Base-by-base conservation (phyloP, 1,140 invertebrate genomes). In the Drosophila ogumai region DNA sequence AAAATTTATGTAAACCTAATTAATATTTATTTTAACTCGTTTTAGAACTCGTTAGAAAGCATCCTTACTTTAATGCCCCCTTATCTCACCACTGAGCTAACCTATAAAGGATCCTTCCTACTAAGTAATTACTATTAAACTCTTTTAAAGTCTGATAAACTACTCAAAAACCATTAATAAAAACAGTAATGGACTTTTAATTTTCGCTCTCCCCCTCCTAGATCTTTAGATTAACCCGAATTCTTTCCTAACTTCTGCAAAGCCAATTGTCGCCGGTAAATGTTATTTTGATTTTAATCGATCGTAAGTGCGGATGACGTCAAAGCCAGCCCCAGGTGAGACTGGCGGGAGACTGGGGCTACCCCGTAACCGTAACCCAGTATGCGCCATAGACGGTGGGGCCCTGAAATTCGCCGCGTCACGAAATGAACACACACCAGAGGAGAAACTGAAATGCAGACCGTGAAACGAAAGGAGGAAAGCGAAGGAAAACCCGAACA, bases 401-500 rank as follows among this genome's bases (percentile, higher is more conserved):
- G 54, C 79, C 82, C 67, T 82, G 80, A 88, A 80, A 80, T 58
- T 87, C 64, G 57, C 76, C 75, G 82, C 85, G 84, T 87, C 82
- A 87, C 82, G 74, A 77, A 68, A 54, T 46, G 46, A 59, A 40
- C 25, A 36, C 40, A 65, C 38, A 66, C 25, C 12, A 56, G 22
- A 58, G 19, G 66, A 52, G 57, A 28, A 59, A 68, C 52, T 12
- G 44, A 38, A 25, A 59, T 7, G 28, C 31, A 25, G 43, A 56
- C 22, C 34, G 49, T 38, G 34, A 25, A 40, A 28, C 36, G 60
- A 55, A 56, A 38, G 54, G 34, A 31, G 9, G 25, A 59, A 52
- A 25, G 31, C 38, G 28, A 58, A 72, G 77, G 25, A 85, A 66
- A 84, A 85, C 43, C 47, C 72, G 67, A 67, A 69, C 84, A 87